Evolutionary conservation across 2,888 invertebrate genomes (phyloP), one percentile per base, ranked within the genome.

Genomic region (Iselma pallidipennis): DNA sequence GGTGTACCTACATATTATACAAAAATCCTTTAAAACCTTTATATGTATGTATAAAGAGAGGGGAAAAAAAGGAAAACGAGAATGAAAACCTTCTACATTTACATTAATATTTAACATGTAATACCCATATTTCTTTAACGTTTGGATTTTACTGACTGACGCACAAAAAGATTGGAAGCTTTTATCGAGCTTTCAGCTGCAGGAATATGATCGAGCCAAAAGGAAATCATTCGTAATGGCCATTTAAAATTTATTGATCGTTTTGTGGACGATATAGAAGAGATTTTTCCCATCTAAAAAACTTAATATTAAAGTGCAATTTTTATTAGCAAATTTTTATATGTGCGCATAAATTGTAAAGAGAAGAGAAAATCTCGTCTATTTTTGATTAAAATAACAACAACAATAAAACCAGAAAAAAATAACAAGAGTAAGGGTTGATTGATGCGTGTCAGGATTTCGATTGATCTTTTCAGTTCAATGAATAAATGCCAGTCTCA

Each of bases 1-100:
- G 81, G 80, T 4, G 81, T 80, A 19, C 80, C 81, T 81, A 64
- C 29, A 69, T 65, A 62, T 42, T 51, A 14, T 29, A 10, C 29
- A 33, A 33, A 1, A 31, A 12, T n/a, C n/a, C n/a, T n/a, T n/a
- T n/a, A n/a, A n/a, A n/a, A n/a, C n/a, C n/a, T n/a, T n/a, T n/a
- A n/a, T n/a, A n/a, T n/a, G n/a, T n/a, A n/a, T n/a, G n/a, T n/a
- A n/a, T n/a, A n/a, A n/a, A n/a, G n/a, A n/a, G n/a, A n/a, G n/a
- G n/a, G n/a, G n/a, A n/a, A n/a, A n/a, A n/a, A n/a, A n/a, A n/a
- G n/a, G n/a, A n/a, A n/a, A n/a, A n/a, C n/a, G n/a, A n/a, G n/a
- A n/a, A n/a, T n/a, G n/a, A n/a, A n/a, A n/a, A n/a, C n/a, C n/a
- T n/a, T n/a, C n/a, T n/a, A n/a, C n/a, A n/a, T n/a, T n/a, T n/a